Conservation (phyloP, 2,888 invertebrate genomes). For the Oegoconia quadripuncta region DNA sequence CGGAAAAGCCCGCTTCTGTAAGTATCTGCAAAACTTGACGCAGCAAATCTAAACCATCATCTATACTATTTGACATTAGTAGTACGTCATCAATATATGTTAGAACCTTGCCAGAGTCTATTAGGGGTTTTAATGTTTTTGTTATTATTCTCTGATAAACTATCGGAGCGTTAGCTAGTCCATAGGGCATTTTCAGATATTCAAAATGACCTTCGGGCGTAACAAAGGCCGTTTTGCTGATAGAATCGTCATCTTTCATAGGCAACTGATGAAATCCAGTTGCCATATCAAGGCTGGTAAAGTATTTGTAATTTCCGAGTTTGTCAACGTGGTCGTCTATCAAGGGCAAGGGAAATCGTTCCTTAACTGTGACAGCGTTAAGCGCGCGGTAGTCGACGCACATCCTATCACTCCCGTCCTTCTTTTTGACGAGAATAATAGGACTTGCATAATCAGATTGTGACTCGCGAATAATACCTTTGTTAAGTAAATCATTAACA, state of each 20-base stretch:
- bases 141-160: no score
- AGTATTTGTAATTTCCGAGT: slow-evolving; percentile 3
- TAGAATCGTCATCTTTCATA: no score
- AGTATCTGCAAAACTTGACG: slow-evolving; percentile 13
- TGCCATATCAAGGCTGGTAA: slow-evolving; percentile 3
- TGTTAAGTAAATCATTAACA: slow-evolving; percentile 19
- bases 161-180: no score
- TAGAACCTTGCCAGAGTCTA: slow-evolving; percentile 13
- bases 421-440: slow-evolving; percentile 15
- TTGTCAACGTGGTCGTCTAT: slow-evolving; percentile 16
- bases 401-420: slow-evolving; percentile 2
- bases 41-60: slow-evolving; percentile 13
- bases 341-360: slow-evolving; percentile 11
- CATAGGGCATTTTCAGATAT: no score
- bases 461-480: slow-evolving; percentile 22
- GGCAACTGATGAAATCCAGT: no score
- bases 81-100: slow-evolving; percentile 21
- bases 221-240: no score
- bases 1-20: slow-evolving; percentile 20
- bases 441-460: slow-evolving; percentile 22
- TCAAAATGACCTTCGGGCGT: no score
- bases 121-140: slow-evolving; percentile 12
- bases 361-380: slow-evolving; percentile 13
- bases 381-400: slow-evolving; percentile 16
- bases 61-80: slow-evolving; percentile 11